Evolutionary conservation across 2,888 invertebrate genomes (phyloP).

Genomic region (Eupithecia subumbrata): DNA sequence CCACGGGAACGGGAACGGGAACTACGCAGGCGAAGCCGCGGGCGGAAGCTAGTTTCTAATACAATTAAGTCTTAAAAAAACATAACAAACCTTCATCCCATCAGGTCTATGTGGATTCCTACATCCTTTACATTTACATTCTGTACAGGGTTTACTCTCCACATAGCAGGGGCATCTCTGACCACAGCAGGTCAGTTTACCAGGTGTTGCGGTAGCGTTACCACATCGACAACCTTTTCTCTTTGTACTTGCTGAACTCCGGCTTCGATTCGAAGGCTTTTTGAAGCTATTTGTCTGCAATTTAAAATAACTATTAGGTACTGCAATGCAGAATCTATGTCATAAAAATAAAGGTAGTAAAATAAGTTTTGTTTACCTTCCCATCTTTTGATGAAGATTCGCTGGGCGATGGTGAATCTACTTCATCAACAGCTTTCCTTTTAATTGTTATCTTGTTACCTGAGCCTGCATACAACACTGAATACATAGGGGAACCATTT

Average conservation of each 20-base stretch:
- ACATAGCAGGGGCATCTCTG: conserved; percentile 97
- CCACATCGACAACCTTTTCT: conserved; percentile 95
- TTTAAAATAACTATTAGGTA: conserved; percentile 36
- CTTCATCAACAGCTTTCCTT: conserved; percentile 87
- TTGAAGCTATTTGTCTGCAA: conserved; percentile 77
- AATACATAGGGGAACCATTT: conserved; percentile 84
- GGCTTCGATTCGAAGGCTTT: conserved; percentile 76
- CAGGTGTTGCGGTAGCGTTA: conserved; percentile 94
- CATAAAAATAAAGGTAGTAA: background rate
- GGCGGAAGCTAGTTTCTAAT: too few species aligned
- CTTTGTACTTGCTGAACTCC: conserved; percentile 77
- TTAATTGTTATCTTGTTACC: conserved; percentile 94
- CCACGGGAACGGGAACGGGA: too few species aligned
- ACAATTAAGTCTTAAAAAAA: background rate
- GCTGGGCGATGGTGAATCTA: conserved; percentile 71
- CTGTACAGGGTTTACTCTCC: conserved; percentile 93
- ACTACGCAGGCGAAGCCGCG: too few species aligned
- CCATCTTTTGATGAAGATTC: conserved; percentile 70
- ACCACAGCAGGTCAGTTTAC: conserved; percentile 96
- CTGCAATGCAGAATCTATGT: background rate
- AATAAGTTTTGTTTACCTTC: conserved; percentile 57
- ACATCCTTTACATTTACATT: conserved; percentile 96
- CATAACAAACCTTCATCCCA: conserved; percentile 87
- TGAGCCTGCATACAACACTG: conserved; percentile 91
- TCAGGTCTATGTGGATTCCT: conserved; percentile 94